A percentile compares a stretch with the other conserved stretches of the same genome.
These are phyloP conservation scores for Plagodis pulveraria DNA, from an alignment of 2,888 invertebrate genomes.

Conservation along the genomic window DNA sequence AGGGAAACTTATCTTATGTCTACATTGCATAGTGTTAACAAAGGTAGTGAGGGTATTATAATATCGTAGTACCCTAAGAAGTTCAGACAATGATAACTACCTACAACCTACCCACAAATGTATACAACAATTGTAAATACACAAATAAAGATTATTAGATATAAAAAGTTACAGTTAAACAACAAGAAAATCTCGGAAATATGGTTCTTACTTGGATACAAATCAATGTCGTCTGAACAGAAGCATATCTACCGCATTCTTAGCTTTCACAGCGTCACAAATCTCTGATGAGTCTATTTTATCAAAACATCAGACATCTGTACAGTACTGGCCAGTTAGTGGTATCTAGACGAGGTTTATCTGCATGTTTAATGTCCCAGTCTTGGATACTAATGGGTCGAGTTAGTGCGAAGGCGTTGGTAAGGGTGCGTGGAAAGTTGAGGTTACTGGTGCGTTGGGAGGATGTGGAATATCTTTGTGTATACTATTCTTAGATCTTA, in stretches of 20 bases:
- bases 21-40: too few relatives aligned
- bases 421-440: conserved; percentile 12
- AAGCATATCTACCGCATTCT: conserved; percentile 2
- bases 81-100: too few relatives aligned
- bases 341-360: conserved; percentile 43
- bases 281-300: conserved; percentile 67
- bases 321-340: conserved; percentile 45
- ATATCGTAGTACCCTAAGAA: too few relatives aligned
- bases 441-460: conserved; percentile 1
- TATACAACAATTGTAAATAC: too few relatives aligned
- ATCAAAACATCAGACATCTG: conserved; percentile 35
- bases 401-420: conserved; percentile 8
- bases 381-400: conserved; percentile 19
- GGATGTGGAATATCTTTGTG: neutral
- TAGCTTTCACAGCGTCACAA: conserved; percentile 60
- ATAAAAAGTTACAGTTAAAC: too few relatives aligned
- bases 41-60: too few relatives aligned
- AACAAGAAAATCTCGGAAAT: neutral
- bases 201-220: neutral
- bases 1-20: too few relatives aligned
- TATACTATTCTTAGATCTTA: neutral
- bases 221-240: neutral
- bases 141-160: too few relatives aligned
- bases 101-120: too few relatives aligned
- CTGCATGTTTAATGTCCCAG: conserved; percentile 51